Base-by-base conservation (phyloP, 2,797 vertebrate genomes). In the Syndactyla subalaris region DNA sequence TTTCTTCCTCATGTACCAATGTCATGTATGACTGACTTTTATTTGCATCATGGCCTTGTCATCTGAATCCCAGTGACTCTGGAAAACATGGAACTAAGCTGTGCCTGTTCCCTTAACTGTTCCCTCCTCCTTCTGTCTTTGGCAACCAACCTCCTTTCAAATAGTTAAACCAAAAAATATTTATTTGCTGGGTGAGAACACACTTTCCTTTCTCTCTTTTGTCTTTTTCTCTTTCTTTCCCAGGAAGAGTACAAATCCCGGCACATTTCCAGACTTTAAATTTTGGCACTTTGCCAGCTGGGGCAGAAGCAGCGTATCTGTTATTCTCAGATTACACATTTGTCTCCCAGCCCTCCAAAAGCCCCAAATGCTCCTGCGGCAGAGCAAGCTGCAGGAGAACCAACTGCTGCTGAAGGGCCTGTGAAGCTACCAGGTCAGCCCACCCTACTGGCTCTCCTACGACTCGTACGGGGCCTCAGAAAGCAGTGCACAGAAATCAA, bases 381-480 rank as follows among this genome's bases (percentile, higher is more conserved):
- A 32, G 9, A 77, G 30, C 7, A 36, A 73, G 22, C 63, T 22
- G 32, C 43, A 20, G 46, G 32, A 80, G 39, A n/a, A 43, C 3
- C 29, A 8, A 5, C 5, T 1, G 8, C 71, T 55, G 51, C 39
- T 2, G 14, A 52, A 63, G 29, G 0, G 8, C 38, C 38, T 2
- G 11, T 24, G 74, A 54, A 63, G 29, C 30, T 15, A 13, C 5
- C 5, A 7, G 20, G 19, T 26, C 6, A 2, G 24, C 12, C 4
- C 6, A 22, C 17, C 41, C 30, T 3, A 5, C 6, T 3, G 3
- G 8, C 29, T 48, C 21, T 23, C 58, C 29, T 4, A 1, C 10
- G 20, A 22, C 41, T 46, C 0, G 0, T 2, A 10, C 0, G 1
- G 65, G 46, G 41, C 18, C 13, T 39, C 34, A 9, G 38, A 6